Evolutionary conservation across 2,113 vertebrate genomes (phyloP).

Genomic region (Rattus rattus): DNA sequence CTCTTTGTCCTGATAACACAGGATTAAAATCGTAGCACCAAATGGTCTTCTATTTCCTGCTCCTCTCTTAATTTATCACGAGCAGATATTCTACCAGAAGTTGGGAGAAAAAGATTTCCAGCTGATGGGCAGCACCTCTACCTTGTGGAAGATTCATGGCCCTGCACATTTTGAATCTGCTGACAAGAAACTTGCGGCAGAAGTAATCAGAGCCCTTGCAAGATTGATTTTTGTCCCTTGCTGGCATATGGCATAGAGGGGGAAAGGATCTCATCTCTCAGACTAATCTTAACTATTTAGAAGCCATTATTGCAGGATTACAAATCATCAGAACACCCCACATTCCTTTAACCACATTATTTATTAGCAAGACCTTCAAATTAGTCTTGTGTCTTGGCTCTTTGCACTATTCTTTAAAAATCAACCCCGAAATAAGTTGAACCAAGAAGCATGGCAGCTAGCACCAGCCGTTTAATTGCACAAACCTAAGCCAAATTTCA

Average conservation of each 20-base stretch:
- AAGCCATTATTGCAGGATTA: slow-evolving; percentile 86
- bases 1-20: slow-evolving; percentile 82
- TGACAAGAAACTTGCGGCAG: slow-evolving; percentile 89
- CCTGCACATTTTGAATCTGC: slow-evolving; percentile 89
- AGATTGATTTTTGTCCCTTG: slow-evolving; percentile 90
- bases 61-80: slow-evolving; percentile 86
- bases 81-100: slow-evolving; percentile 84
- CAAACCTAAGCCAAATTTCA: slow-evolving; percentile 70
- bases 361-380: slow-evolving; percentile 81
- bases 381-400: slow-evolving; percentile 77
- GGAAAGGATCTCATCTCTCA: slow-evolving; percentile 87
- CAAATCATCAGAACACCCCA: slow-evolving; percentile 85
- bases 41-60: slow-evolving; percentile 81
- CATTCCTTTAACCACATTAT: slow-evolving; percentile 72
- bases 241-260: slow-evolving; percentile 85
- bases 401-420: slow-evolving; percentile 60
- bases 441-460: slow-evolving; percentile 47
- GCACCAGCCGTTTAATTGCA: slow-evolving; percentile 65
- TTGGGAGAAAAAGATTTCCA: slow-evolving; percentile 83
- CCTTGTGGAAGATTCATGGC: slow-evolving; percentile 89
- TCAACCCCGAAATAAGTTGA: slow-evolving; percentile 57
- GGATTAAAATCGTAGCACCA: slow-evolving; percentile 86
- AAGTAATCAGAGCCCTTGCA: slow-evolving; percentile 88
- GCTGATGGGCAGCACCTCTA: slow-evolving; percentile 86
- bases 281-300: slow-evolving; percentile 89